Percentiles rank a stretch among this genome's conserved stretches.
Conservation (phyloP, 2,113 vertebrate genomes). For the Burhinus oedicnemus region DNA sequence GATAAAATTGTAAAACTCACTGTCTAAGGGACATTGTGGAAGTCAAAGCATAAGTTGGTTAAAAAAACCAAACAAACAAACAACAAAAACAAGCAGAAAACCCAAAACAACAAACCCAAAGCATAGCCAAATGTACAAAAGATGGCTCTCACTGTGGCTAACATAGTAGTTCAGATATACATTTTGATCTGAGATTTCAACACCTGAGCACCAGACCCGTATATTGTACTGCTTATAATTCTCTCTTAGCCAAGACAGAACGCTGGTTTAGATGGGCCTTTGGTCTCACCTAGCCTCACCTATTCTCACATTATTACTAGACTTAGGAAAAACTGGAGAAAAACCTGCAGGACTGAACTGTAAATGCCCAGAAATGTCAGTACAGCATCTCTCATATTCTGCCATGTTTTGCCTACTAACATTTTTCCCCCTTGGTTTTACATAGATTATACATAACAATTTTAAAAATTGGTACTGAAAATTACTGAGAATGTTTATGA, state of each 20-base stretch:
- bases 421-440: neutral
- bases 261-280: neutral
- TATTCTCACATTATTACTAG: neutral
- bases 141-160: neutral
- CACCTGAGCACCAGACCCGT: neutral
- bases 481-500: neutral
- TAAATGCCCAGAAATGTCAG: neutral
- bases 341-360: neutral
- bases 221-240: neutral
- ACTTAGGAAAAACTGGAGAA: neutral
- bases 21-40: neutral
- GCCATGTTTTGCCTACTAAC: neutral
- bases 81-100: neutral
- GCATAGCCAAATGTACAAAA: neutral
- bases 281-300: neutral
- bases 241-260: neutral
- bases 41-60: neutral
- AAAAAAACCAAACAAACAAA: neutral
- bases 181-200: neutral
- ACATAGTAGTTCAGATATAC: neutral
- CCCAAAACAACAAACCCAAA: neutral
- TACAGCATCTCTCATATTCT: neutral
- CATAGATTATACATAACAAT: rapidly evolving
- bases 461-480: neutral
- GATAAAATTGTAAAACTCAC: neutral